phyloP scores from a whole-genome alignment of 2,888 invertebrate genomes.

The Acleris literana region DNA sequence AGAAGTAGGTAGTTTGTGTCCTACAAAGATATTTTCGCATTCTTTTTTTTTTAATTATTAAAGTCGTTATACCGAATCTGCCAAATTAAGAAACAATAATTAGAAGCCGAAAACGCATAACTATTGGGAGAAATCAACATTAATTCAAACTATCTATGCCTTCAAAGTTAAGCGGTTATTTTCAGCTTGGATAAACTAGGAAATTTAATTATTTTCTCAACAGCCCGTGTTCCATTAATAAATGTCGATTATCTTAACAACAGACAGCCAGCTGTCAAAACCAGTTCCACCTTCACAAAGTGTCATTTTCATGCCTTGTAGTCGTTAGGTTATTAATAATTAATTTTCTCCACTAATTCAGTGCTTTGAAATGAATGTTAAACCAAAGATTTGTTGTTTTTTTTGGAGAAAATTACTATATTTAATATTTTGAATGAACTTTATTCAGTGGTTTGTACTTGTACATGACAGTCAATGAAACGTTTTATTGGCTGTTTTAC shows the following conservation, averaged over 20 bases:
- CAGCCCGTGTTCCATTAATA: constrained; percentile 22
- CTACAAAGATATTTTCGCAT: too few relatives aligned
- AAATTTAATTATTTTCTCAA: constrained; percentile 18
- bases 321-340: not conserved
- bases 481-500: too few relatives aligned
- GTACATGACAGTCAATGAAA: too few relatives aligned
- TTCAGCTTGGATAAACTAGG: constrained; percentile 3
- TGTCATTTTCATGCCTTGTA: constrained; percentile 11
- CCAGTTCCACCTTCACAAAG: constrained; percentile 5
- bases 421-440: too few relatives aligned
- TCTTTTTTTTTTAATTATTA: too few relatives aligned
- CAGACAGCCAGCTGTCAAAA: constrained; percentile 26
- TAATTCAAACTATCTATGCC: not conserved
- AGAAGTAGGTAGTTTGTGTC: too few relatives aligned
- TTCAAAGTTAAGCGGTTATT: constrained; percentile 2
- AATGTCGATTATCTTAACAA: constrained; percentile 28
- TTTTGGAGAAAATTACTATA: not conserved
- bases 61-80: too few relatives aligned
- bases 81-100: too few relatives aligned
- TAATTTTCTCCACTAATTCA: not conserved
- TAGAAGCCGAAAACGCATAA: too few relatives aligned
- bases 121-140: too few relatives aligned
- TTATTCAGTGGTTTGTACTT: too few relatives aligned
- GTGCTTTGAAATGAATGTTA: not conserved
- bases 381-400: not conserved